A percentile compares a stretch with the other conserved stretches of the same genome.
phyloP scores from a whole-genome alignment of 2,888 invertebrate genomes.

The Sminthurinus aureus region DNA sequence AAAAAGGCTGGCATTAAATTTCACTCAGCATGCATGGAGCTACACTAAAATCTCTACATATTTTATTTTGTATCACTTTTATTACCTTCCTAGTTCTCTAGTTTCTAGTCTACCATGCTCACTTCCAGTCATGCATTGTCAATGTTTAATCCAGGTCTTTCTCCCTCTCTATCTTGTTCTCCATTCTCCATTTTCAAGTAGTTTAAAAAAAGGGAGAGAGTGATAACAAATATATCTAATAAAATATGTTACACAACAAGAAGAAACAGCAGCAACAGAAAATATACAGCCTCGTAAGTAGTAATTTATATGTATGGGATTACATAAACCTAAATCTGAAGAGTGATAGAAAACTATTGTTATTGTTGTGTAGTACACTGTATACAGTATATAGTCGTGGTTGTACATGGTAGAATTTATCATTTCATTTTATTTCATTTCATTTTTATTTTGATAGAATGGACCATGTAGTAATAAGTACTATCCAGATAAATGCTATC shows the following conservation, averaged over 20 bases:
- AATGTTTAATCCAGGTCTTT: conserved; percentile 6
- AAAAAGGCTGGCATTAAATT: conserved; percentile 17
- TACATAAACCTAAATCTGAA: not conserved
- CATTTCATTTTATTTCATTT: not conserved
- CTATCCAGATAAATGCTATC: not conserved
- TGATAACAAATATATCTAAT: too few relatives aligned
- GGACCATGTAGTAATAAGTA: not conserved
- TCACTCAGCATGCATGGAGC: not conserved
- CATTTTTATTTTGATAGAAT: not conserved
- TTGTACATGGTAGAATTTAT: not conserved
- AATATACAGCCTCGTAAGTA: conserved; percentile 3
- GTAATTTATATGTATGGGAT: not conserved
- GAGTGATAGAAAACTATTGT: too few relatives aligned
- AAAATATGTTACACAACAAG: too few relatives aligned
- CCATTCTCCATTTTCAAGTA: too few relatives aligned
- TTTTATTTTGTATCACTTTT: not conserved
- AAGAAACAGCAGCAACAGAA: not conserved
- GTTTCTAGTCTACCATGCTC: not conserved
- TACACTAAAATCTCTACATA: not conserved
- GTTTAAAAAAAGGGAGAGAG: not conserved
- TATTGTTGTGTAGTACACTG: not conserved
- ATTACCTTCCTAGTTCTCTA: not conserved
- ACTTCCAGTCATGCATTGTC: not conserved
- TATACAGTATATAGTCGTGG: not conserved
- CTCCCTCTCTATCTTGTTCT: not conserved